Percentiles rank a stretch among this genome's conserved stretches.
Evolutionary conservation across 2,797 vertebrate genomes (phyloP).

Genomic region (Enteromius viviparus): DNA sequence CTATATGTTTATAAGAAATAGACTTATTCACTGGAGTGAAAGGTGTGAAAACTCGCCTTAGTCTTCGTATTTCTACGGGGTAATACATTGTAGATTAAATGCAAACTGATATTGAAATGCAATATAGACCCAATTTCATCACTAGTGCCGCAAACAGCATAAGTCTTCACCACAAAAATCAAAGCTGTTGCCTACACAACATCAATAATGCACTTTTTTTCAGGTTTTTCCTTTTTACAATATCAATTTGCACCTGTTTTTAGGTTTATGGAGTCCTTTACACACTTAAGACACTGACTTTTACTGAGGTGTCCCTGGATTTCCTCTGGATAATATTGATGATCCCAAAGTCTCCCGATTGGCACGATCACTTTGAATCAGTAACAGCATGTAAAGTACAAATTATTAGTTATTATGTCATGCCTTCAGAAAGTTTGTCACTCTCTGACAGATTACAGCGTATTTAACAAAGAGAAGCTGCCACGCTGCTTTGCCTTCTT

Average conservation of each 20-base stretch:
- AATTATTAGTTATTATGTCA: neutral
- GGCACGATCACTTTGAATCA: constrained; percentile 7
- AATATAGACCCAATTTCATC: neutral
- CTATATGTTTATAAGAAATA: neutral
- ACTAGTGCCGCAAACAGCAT: neutral
- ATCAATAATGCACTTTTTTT: neutral
- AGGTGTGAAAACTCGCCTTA: neutral
- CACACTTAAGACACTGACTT: neutral
- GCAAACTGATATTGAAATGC: neutral
- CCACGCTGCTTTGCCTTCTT: neutral
- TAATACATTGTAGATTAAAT: neutral
- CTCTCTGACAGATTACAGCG: constrained; percentile 19
- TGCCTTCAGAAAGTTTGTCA: constrained; percentile 20
- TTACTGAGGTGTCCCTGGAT: neutral
- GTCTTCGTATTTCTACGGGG: neutral
- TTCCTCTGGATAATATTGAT: constrained; percentile 1
- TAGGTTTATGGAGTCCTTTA: neutral
- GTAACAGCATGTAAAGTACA: neutral
- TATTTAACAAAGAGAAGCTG: constrained; percentile 13
- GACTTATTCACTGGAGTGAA: neutral
- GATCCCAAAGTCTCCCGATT: neutral
- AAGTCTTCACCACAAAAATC: neutral
- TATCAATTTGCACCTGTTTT: neutral
- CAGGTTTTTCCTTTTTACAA: constrained; percentile 4
- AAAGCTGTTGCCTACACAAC: neutral